phyloP scores from a whole-genome alignment of 2,888 invertebrate species.

The Campopleginae sp. region DNA sequence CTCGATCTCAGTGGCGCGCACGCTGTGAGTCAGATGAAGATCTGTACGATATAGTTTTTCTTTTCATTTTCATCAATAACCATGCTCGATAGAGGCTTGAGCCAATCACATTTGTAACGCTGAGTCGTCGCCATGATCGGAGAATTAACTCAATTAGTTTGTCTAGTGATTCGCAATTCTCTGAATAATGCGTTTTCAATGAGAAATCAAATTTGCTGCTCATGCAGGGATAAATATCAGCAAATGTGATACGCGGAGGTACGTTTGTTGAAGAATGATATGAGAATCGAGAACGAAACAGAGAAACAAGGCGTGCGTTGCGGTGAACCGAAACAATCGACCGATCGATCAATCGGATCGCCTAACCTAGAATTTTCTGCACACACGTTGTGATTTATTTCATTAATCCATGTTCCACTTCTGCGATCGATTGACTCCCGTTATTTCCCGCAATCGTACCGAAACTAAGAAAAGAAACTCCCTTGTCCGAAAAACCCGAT shows the following conservation, averaged over 20 bases:
- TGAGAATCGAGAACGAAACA: conserved; percentile 24
- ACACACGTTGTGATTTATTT: conserved; percentile 20
- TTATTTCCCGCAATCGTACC: not conserved
- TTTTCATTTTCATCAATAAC: conserved; percentile 17
- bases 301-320: conserved; percentile 24
- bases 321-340: conserved; percentile 53
- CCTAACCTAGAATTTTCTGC: conserved; percentile 44
- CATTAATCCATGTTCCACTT: conserved; percentile 41
- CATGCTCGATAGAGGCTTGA: conserved; percentile 2
- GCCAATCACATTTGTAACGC: not conserved
- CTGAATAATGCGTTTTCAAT: not conserved
- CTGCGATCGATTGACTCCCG: not conserved
- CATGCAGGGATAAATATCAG: not conserved
- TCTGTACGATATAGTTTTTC: conserved; percentile 2
- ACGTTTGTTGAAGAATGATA: conserved; percentile 39
- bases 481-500: too few species aligned
- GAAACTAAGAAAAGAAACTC: too few species aligned
- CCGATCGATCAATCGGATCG: conserved; percentile 44
- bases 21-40: conserved; percentile 32
- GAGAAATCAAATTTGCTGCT: not conserved
- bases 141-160: not conserved
- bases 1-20: conserved; percentile 34
- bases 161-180: not conserved
- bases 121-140: conserved; percentile 7
- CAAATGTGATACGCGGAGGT: not conserved